Evolutionary conservation across 2,888 invertebrate species (phyloP).

Genomic region (Hanleya hanleyi): DNA sequence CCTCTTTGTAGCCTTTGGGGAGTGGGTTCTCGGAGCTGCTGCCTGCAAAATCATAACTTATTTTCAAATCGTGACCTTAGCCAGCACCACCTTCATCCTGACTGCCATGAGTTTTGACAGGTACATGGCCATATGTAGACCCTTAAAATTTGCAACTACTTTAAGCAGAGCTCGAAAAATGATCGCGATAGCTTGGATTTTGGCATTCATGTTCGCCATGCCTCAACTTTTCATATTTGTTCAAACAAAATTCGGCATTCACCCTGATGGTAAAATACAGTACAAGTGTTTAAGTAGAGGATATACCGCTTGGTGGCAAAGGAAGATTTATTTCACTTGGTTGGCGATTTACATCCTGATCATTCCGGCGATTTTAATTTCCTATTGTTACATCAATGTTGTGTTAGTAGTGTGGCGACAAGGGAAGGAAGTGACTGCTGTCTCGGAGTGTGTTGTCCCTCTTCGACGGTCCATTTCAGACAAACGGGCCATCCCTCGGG

Average conservation of each 20-base stretch:
- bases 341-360: conserved; percentile 73
- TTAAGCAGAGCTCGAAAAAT: conserved; percentile 68
- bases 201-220: conserved; percentile 71
- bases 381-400: conserved; percentile 74
- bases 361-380: conserved; percentile 72
- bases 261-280: conserved; percentile 64
- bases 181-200: conserved; percentile 71
- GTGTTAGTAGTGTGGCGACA: conserved; percentile 73
- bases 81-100: conserved; percentile 74
- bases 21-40: conserved; percentile 73
- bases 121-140: conserved; percentile 73
- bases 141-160: conserved; percentile 66
- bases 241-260: conserved; percentile 64
- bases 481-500: conserved; percentile 71
- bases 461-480: conserved; percentile 50
- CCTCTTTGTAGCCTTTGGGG: conserved; percentile 73
- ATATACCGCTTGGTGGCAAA: conserved; percentile 74
- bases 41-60: conserved; percentile 73
- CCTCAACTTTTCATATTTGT: conserved; percentile 74
- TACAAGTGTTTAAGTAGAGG: conserved; percentile 70
- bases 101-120: conserved; percentile 74
- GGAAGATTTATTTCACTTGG: conserved; percentile 74
- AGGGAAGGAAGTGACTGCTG: conserved; percentile 47
- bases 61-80: conserved; percentile 72
- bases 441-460: conserved; percentile 27